Evolutionary conservation across 2,113 vertebrate species (phyloP).

Genomic region (Eulemur rufifrons): DNA sequence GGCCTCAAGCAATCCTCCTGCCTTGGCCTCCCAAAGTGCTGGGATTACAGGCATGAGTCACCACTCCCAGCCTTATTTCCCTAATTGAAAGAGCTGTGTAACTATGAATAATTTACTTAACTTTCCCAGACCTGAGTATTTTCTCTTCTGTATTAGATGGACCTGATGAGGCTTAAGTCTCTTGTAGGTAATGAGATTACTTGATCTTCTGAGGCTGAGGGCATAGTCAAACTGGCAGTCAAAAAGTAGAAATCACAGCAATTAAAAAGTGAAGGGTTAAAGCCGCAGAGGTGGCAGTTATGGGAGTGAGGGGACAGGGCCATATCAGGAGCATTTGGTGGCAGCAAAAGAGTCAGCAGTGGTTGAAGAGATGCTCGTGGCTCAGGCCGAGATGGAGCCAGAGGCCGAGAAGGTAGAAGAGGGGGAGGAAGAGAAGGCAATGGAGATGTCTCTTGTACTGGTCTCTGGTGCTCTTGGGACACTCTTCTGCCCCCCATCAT

Average conservation of each 20-base stretch:
- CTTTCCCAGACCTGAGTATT: neutral
- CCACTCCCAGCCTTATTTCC: too few relatives aligned
- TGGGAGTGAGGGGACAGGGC: neutral
- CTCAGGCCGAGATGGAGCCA: too few relatives aligned
- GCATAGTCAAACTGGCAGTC: neutral
- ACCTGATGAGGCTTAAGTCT: neutral
- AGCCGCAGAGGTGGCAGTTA: neutral
- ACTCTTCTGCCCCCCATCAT: neutral
- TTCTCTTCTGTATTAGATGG: neutral
- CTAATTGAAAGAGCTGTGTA: neutral
- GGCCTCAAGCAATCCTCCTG: too few relatives aligned
- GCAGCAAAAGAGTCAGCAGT: neutral
- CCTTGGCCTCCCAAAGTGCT: too few relatives aligned
- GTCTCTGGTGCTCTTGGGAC: neutral
- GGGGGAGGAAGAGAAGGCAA: neutral
- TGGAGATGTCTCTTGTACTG: neutral
- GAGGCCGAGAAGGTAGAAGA: too few relatives aligned
- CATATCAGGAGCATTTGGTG: neutral
- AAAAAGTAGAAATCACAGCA: neutral
- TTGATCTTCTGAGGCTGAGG: neutral
- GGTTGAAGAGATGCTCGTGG: neutral
- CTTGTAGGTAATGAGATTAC: neutral
- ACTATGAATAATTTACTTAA: neutral
- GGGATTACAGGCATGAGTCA: too few relatives aligned
- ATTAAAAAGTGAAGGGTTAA: neutral